These are phyloP conservation scores for Noctua janthina DNA, from an alignment of 2,888 invertebrate species.

Conservation along the genomic window DNA sequence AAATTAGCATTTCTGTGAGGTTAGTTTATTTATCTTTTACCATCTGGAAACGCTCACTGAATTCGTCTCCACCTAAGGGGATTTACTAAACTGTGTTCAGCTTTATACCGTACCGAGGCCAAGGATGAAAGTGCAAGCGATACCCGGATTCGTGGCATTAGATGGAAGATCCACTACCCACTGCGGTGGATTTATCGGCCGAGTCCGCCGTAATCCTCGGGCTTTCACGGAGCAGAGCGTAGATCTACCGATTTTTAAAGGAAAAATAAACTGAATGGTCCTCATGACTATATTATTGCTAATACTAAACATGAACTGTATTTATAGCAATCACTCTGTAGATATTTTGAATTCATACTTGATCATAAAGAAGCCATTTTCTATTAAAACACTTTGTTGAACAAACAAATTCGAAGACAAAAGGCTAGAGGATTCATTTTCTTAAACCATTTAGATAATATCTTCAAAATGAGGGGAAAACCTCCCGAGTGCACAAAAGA, in stretches of 20 bases:
- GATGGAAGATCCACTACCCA: slow-evolving; percentile 9
- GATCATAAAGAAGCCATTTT: not conserved
- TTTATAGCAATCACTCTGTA: not conserved
- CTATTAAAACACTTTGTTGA: slow-evolving; percentile 9
- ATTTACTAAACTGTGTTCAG: slow-evolving; percentile 20
- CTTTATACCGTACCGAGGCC: slow-evolving; percentile 4
- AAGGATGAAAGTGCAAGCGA: slow-evolving; percentile 23
- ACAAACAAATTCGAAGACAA: slow-evolving; percentile 44
- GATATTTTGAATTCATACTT: slow-evolving; percentile 4
- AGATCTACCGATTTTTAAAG: not conserved
- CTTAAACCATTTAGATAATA: slow-evolving; percentile 55
- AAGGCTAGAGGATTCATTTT: slow-evolving; percentile 28
- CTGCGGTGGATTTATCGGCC: slow-evolving; percentile 29
- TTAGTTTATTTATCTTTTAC: slow-evolving; percentile 16
- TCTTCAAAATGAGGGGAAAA: slow-evolving; percentile 50
- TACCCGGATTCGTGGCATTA: slow-evolving; percentile 34
- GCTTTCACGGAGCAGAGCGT: slow-evolving; percentile 4
- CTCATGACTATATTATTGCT: not conserved
- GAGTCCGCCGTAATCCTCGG: slow-evolving; percentile 8
- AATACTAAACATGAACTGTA: not conserved
- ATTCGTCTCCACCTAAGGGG: slow-evolving; percentile 3
- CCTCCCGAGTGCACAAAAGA: slow-evolving; percentile 43
- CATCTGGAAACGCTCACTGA: not conserved
- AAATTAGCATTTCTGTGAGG: not conserved
- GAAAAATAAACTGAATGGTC: not conserved